Evolutionary conservation across 2,797 vertebrate genomes (phyloP).

Genomic region (Diglossa cyanea): DNA sequence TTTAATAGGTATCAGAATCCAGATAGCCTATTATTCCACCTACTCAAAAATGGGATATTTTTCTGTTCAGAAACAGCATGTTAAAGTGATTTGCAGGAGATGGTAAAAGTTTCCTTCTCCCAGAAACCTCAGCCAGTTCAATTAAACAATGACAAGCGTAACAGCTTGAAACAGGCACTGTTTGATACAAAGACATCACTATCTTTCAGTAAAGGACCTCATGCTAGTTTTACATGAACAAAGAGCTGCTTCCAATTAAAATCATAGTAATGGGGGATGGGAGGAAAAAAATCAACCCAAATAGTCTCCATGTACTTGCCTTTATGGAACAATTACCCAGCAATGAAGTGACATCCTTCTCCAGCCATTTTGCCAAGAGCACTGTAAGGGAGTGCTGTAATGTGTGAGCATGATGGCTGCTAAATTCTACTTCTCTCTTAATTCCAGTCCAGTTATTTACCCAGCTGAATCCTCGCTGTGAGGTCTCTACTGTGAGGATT

Average conservation of each 20-base stretch:
- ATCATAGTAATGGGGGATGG: not conserved
- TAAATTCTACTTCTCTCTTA: not conserved
- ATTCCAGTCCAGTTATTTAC: not conserved
- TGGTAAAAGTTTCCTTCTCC: not conserved
- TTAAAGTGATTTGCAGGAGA: not conserved
- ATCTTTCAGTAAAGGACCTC: not conserved
- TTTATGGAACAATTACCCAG: not conserved
- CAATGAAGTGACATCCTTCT: not conserved
- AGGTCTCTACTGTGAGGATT: not conserved
- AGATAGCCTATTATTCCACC: not conserved
- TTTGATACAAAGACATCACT: constrained; percentile 31
- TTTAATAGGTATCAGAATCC: constrained; percentile 8
- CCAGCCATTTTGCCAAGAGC: not conserved
- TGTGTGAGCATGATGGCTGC: fast-evolving
- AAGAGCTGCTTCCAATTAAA: constrained; percentile 44
- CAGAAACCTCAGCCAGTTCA: not conserved
- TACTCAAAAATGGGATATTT: not conserved
- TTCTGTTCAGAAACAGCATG: not conserved
- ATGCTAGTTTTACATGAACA: not conserved
- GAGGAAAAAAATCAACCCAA: not conserved
- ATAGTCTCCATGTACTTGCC: not conserved
- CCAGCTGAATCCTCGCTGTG: not conserved
- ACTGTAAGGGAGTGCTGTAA: not conserved
- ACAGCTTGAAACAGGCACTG: constrained; percentile 9
- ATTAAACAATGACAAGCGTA: constrained; percentile 4